Conservation (phyloP, 64 coral and sea anemone genomes). For the Exaiptasia diaphana region DNA sequence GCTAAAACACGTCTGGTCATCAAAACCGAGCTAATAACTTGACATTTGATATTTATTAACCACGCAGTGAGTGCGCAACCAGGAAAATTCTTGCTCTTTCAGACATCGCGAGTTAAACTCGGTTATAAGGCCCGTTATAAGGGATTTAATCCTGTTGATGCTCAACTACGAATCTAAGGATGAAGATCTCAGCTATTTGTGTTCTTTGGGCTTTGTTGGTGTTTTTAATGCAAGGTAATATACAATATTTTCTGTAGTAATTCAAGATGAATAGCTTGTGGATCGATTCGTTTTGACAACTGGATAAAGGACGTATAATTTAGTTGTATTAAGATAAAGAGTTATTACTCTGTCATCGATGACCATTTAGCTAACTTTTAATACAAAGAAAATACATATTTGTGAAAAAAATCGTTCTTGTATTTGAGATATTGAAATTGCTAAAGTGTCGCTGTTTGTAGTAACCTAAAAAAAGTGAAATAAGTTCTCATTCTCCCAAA, state of each 20-base stretch:
- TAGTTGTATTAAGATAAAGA: too few species aligned
- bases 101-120: not conserved
- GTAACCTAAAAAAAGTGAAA: not conserved
- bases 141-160: not conserved
- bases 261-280: not conserved
- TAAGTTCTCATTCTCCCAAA: not conserved
- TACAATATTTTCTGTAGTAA: not conserved
- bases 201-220: not conserved
- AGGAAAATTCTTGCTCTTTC: not conserved
- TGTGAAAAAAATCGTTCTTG: too few species aligned
- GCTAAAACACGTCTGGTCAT: not conserved
- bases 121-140: not conserved
- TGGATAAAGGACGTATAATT: too few species aligned
- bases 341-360: too few species aligned
- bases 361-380: too few species aligned
- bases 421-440: too few species aligned
- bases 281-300: too few species aligned
- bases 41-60: constrained; percentile 15
- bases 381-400: too few species aligned
- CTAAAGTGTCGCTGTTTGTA: not conserved
- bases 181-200: not conserved
- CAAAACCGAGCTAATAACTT: not conserved
- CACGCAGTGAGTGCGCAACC: not conserved
- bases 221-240: not conserved
- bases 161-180: not conserved